Evolutionary conservation across 2,888 invertebrate genomes (phyloP), one percentile per base, ranked within the genome.

Genomic region (Acleris sparsana): DNA sequence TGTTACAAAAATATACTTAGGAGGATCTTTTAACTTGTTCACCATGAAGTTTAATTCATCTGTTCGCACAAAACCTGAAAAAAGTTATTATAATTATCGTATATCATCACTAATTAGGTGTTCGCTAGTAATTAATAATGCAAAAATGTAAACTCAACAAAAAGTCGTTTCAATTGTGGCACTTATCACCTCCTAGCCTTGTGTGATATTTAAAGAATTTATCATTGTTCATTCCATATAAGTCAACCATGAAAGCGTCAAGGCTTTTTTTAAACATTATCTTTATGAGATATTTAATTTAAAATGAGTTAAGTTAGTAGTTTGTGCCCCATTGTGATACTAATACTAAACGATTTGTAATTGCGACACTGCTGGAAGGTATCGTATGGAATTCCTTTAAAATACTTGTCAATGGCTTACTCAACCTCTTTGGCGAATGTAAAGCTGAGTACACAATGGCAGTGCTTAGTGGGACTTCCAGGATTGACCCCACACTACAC

Each of bases 401-500:
- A 53, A 43, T 49, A 58, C 70, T 77, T 74, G 75, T 78, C 84
- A 80, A 78, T 77, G 70, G 73, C 73, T 85, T 84, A 80, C 83
- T 83, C 80, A 85, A 86, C 78, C 77, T 72, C 64, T 90, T 86
- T 88, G 83, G 75, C 79, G 88, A 88, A 88, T 80, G 82, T 78
- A 70, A 77, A 81, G 83, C 82, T 80, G 79, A 81, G 79, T 80
- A 80, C 82, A 85, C 84, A 84, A 81, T 82, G 78, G 74, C 75
- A 88, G 85, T 89, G 91, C 89, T 91, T 88, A 89, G 82, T 71
- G 71, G 76, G 84, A 71, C 75, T 91, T 89, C 89, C 87, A 79
- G 85, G 87, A 87, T 80, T 76, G 75, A 79, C 80, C 39, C 79
- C 75, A 77, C 76, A 76, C 74, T 75, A 76, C 77, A 76, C 74